Evolutionary conservation across 2,113 vertebrate genomes (phyloP), one percentile per base, ranked within the genome.

Genomic region (Hylia prasina): DNA sequence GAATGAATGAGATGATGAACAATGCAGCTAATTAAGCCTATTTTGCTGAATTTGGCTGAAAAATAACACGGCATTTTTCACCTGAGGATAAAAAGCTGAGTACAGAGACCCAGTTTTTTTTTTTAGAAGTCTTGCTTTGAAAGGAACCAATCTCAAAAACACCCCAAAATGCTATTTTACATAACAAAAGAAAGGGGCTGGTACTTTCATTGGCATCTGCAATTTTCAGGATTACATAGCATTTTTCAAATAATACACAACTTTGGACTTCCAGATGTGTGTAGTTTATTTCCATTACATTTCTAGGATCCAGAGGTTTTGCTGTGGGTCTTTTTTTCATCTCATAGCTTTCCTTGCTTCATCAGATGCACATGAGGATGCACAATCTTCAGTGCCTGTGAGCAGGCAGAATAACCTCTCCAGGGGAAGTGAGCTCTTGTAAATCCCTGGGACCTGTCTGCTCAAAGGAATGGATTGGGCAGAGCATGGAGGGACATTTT

Each of bases 401-500:
- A 57, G n/a, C 27, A 53, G 45, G 70, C 60, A 73, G 39, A 82
- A 13, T 19, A 24, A 14, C 2, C 14, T 77, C 63, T 40, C n/a
- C 28, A 44, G 27, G n/a, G 61, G 18, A 68, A 53, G 16, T 10
- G 35, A 45, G 66, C 25, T 58, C 44, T 31, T 82, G 45, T 33
- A 58, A 84, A 57, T 37, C 0, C 0, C 71, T 2, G 4, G 77
- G 68, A 87, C 51, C 48, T 47, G 2, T 47, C 56, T 56, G 42
- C 45, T 82, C 23, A 21, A 70, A 66, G 58, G 40, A 70, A 58
- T 24, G 21, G 35, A 44, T 35, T 66, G 72, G 60, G 50, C 69
- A 80, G 40, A 56, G 12, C 4, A 0, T 0, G 0, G 45, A 45
- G 3, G 11, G 16, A 33, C 0, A 0, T 47, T 89, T 69, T 2